Conservation (phyloP, 1,140 invertebrate species). For the Pemphigus obesinymphae region DNA sequence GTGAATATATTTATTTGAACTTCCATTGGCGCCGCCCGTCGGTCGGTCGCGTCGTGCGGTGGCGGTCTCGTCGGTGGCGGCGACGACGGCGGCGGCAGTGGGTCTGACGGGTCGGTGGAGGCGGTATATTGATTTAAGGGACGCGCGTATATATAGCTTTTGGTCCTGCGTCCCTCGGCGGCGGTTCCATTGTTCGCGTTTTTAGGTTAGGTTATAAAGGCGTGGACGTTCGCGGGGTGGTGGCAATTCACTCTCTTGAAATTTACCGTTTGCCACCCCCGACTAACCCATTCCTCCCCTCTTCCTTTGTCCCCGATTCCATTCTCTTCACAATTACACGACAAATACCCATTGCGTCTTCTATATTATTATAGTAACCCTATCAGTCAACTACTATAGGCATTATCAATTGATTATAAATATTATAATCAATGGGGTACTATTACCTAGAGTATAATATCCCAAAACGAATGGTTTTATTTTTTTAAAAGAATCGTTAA, state of each 20-base stretch:
- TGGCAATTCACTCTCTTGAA: not conserved
- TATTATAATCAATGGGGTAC: too few relatives aligned
- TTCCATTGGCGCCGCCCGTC: conserved; percentile 11
- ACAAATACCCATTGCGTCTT: too few relatives aligned
- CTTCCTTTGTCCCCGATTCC: too few relatives aligned
- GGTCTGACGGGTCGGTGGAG: not conserved
- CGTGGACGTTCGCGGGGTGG: not conserved
- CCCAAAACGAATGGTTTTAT: too few relatives aligned
- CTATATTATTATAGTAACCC: too few relatives aligned
- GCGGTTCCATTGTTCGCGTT: not conserved
- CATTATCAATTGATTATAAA: too few relatives aligned
- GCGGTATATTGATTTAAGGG: conserved; percentile 37
- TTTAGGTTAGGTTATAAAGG: not conserved
- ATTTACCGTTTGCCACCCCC: not conserved
- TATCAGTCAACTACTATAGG: too few relatives aligned
- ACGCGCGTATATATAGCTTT: not conserved
- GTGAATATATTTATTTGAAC: conserved; percentile 19
- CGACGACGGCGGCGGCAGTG: not conserved
- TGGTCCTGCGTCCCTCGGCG: conserved; percentile 11
- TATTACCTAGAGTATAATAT: too few relatives aligned
- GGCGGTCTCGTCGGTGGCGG: not conserved
- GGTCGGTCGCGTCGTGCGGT: not conserved
- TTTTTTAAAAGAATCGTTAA: too few relatives aligned
- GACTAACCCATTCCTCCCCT: too few relatives aligned
- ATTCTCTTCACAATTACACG: too few relatives aligned